phyloP scores from a whole-genome alignment of 1,140 invertebrate genomes.

The Elymnias hypermnestra region DNA sequence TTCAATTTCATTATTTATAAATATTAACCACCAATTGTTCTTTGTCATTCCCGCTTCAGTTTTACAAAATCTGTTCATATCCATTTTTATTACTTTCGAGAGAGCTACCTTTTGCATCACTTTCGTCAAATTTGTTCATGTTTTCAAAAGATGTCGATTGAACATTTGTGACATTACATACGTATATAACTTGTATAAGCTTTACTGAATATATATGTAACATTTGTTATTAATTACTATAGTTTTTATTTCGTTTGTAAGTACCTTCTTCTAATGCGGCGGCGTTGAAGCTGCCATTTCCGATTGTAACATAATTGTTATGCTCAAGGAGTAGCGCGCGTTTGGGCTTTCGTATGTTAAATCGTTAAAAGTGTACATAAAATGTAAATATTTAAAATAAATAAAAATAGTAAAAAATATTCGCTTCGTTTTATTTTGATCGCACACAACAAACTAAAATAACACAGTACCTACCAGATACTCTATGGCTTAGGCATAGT shows the following conservation, averaged over 20 bases:
- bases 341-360: conserved; percentile 31
- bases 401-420: conserved; percentile 68
- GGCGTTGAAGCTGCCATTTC: conserved; percentile 4
- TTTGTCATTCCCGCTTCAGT: conserved; percentile 4
- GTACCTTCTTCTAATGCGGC: conserved; percentile 8
- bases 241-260: neutral
- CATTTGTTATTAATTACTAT: neutral
- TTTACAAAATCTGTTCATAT: neutral
- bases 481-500: too few species aligned
- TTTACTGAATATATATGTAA: too few species aligned
- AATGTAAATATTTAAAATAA: conserved; percentile 70
- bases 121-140: too few species aligned
- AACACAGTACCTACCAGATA: too few species aligned
- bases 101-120: too few species aligned
- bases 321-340: conserved; percentile 39
- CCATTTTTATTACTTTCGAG: neutral
- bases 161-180: too few species aligned
- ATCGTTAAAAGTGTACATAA: conserved; percentile 65
- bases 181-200: too few species aligned
- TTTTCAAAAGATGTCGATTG: too few species aligned
- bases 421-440: too few species aligned
- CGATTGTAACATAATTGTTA: conserved; percentile 25
- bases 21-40: neutral
- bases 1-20: too few species aligned
- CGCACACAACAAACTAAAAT: too few species aligned